Conservation (phyloP, 2,797 vertebrate species). For the Cyclopterus lumpus region DNA sequence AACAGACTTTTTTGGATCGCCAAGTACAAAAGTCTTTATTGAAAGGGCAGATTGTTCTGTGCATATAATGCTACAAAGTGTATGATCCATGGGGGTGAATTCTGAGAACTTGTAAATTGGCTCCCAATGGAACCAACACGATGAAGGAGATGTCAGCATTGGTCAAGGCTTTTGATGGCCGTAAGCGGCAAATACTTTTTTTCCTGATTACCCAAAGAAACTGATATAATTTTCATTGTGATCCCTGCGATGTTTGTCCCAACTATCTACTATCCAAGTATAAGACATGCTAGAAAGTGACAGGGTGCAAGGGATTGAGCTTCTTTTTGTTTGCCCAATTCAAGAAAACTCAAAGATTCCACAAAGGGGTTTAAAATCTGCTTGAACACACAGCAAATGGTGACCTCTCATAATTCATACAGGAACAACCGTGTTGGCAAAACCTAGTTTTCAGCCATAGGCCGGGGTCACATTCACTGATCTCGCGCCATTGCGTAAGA, state of each 20-base stretch:
- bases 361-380: slow-evolving; percentile 2
- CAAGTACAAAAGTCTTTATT: not conserved
- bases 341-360: slow-evolving; percentile 3
- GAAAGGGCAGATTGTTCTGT: not conserved
- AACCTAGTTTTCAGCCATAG: slow-evolving; percentile 18
- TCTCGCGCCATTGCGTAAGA: not conserved
- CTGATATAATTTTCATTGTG: not conserved
- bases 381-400: slow-evolving; percentile 27
- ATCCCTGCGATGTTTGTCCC: not conserved
- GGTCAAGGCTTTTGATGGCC: not conserved
- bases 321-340: not conserved
- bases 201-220: not conserved
- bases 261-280: not conserved
- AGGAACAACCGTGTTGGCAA: slow-evolving; percentile 21
- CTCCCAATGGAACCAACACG: not conserved
- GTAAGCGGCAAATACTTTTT: not conserved
- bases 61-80: not conserved
- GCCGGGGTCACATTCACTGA: not conserved
- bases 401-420: slow-evolving; percentile 9
- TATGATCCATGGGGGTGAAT: not conserved
- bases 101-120: not conserved
- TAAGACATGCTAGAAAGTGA: not conserved
- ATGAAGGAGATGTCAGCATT: not conserved
- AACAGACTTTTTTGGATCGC: not conserved
- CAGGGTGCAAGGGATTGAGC: not conserved